A percentile compares a stretch with the other conserved stretches of the same genome.
Evolutionary conservation across 2,888 invertebrate genomes (phyloP).

Genomic region (Sturmia bella): DNA sequence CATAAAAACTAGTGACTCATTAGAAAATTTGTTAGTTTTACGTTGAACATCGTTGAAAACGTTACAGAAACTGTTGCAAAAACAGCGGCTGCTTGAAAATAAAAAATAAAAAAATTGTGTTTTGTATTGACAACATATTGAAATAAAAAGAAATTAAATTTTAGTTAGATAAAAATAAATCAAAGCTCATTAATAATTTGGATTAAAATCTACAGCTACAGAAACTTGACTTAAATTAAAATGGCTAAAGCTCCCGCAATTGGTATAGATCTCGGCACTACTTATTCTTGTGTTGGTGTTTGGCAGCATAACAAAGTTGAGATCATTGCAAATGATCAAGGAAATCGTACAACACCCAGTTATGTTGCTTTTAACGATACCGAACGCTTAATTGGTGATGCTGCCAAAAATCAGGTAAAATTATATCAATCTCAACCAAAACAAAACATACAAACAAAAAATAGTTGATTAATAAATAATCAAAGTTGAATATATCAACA

Average conservation of each 20-base stretch:
- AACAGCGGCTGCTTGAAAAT: slow-evolving; percentile 33
- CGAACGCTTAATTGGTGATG: slow-evolving; percentile 92
- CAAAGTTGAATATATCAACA: neutral
- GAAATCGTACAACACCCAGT: slow-evolving; percentile 93
- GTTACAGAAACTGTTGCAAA: slow-evolving; percentile 46
- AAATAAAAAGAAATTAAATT: neutral
- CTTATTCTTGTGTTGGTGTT: slow-evolving; percentile 93
- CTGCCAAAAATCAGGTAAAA: slow-evolving; percentile 91
- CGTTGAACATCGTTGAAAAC: slow-evolving; percentile 66
- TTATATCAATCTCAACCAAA: slow-evolving; percentile 4
- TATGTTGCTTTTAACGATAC: slow-evolving; percentile 94
- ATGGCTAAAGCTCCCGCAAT: slow-evolving; percentile 84
- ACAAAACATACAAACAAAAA: too few relatives aligned
- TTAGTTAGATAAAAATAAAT: slow-evolving; percentile 9
- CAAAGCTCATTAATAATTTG: slow-evolving; percentile 40
- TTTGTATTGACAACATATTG: slow-evolving; percentile 9
- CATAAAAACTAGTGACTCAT: slow-evolving; percentile 72
- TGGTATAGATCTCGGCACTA: slow-evolving; percentile 93
- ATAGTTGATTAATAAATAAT: slow-evolving; percentile 12
- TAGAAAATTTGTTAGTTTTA: slow-evolving; percentile 70
- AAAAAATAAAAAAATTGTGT: slow-evolving; percentile 25
- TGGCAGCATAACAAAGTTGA: slow-evolving; percentile 91
- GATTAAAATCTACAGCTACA: slow-evolving; percentile 45
- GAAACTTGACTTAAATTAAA: slow-evolving; percentile 51
- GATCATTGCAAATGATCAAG: slow-evolving; percentile 94